Conservation (phyloP, 2,888 invertebrate species). For the Barypeithes pellucidus region DNA sequence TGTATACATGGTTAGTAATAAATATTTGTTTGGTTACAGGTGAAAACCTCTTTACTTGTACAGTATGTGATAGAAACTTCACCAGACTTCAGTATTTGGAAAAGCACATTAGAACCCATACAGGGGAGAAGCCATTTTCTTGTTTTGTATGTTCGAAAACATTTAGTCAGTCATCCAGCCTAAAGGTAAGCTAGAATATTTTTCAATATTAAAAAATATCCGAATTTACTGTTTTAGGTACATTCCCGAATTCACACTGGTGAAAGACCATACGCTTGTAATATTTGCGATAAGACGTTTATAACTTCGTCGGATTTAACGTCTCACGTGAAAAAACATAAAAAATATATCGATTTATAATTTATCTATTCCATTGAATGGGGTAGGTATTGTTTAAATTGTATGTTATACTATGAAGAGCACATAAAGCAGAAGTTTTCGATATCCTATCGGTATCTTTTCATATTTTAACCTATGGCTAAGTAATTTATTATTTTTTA, state of each 20-base stretch:
- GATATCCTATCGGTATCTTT: too few relatives aligned
- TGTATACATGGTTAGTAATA: too few relatives aligned
- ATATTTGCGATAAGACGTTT: conserved; percentile 65
- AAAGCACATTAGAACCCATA: conserved; percentile 72
- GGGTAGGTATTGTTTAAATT: neutral
- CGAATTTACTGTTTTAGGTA: conserved; percentile 41
- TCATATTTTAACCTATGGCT: neutral
- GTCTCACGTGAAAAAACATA: conserved; percentile 66
- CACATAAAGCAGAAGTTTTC: too few relatives aligned
- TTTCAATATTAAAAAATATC: conserved; percentile 51
- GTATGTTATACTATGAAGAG: too few relatives aligned
- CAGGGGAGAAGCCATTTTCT: conserved; percentile 69
- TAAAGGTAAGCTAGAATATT: conserved; percentile 63
- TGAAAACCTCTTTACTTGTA: conserved; percentile 69
- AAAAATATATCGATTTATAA: conserved; percentile 66
- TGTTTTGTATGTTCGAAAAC: conserved; percentile 67
- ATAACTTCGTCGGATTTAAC: conserved; percentile 67
- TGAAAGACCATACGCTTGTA: conserved; percentile 67
- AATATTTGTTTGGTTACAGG: too few relatives aligned
- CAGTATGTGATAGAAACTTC: conserved; percentile 70
- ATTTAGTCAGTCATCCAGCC: conserved; percentile 67
- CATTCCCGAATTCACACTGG: conserved; percentile 66
- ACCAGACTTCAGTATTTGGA: conserved; percentile 74
- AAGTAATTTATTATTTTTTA: conserved; percentile 10
- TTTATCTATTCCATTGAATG: neutral